Base-by-base conservation (phyloP, 2,113 vertebrate genomes). In the Circaetus cinerascens region DNA sequence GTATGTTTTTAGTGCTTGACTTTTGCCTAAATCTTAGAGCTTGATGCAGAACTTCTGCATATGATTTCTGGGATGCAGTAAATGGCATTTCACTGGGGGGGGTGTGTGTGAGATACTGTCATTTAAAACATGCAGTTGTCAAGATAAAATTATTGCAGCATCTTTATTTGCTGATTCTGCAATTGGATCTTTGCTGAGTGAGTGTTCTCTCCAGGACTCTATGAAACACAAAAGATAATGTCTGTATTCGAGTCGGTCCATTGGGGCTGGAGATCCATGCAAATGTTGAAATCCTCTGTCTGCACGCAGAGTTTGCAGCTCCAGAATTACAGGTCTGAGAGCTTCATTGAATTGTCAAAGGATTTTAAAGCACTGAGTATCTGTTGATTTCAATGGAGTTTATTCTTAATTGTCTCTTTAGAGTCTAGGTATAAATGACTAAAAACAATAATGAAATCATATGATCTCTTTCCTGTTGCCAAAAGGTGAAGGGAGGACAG, bases 251-350 rank as follows among this genome's bases (percentile, higher is more conserved):
- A 43, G 68, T 9, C 34, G 10, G 21, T 11, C 46, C 53, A 1
- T 0, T 32, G 83, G 57, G 57, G 57, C 80, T 76, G 84, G 46
- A 69, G 74, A 69, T 46, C 22, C 69, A 38, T 56, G 57, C 27
- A 25, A 19, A 63, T 45, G 51, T 45, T 57, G 59, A 46, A 92
- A 68, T 41, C 23, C 36, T 71, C 71, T 45, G 64, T 36, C 60
- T 87, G 62, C 67, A 22, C 26, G 4, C 32, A 22, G 63, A 1
- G 3, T 86, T 55, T 91, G 76, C 88, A 93, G 64, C 60, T 87
- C 92, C 87, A 59, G 74, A 93, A 75, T 92, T 75, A 55, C 88
- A 92, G 90, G 76, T 92, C 62, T 72, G 88, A 78, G 95, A 69
- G 50, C 64, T 76, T 60, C 48, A 8, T 20, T 36, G 66, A 27